Evolutionary conservation across 2,113 vertebrate genomes (phyloP).

Genomic region (Sylvietta virens): DNA sequence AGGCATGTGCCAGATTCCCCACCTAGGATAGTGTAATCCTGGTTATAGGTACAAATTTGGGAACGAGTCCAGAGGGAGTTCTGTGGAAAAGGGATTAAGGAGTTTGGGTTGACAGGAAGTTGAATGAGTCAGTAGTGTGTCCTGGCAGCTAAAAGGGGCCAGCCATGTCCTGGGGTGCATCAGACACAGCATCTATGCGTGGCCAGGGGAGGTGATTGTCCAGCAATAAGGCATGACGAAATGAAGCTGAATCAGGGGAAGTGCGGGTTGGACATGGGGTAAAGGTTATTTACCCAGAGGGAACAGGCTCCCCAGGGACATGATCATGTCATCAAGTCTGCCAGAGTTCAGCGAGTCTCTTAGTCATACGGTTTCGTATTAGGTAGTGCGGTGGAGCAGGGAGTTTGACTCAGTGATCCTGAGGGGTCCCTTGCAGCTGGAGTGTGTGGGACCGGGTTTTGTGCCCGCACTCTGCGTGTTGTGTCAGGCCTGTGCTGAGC

Average conservation of each 20-base stretch:
- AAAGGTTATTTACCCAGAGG: not conserved
- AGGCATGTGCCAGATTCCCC: not conserved
- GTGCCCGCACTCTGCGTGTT: accelerated
- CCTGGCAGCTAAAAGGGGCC: not conserved
- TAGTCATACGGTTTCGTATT: not conserved
- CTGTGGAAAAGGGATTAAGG: not conserved
- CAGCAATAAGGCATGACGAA: not conserved
- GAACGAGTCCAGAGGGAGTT: not conserved
- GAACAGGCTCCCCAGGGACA: not conserved
- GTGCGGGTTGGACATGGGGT: not conserved
- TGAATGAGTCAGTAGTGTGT: not conserved
- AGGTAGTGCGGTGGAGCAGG: not conserved
- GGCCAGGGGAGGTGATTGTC: not conserved
- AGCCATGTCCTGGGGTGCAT: not conserved
- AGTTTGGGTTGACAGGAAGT: not conserved
- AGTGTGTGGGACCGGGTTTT: not conserved
- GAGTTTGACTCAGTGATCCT: not conserved
- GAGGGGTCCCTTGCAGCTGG: not conserved
- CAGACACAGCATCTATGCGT: not conserved
- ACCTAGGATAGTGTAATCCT: not conserved
- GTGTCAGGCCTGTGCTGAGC: not conserved
- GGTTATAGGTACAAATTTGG: not conserved
- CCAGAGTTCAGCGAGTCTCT: not conserved
- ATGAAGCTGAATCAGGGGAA: not conserved
- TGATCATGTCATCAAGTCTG: not conserved